These are phyloP conservation scores for Neodiprion pinetum DNA, from an alignment of 1,140 invertebrate genomes.

Conservation along the genomic window DNA sequence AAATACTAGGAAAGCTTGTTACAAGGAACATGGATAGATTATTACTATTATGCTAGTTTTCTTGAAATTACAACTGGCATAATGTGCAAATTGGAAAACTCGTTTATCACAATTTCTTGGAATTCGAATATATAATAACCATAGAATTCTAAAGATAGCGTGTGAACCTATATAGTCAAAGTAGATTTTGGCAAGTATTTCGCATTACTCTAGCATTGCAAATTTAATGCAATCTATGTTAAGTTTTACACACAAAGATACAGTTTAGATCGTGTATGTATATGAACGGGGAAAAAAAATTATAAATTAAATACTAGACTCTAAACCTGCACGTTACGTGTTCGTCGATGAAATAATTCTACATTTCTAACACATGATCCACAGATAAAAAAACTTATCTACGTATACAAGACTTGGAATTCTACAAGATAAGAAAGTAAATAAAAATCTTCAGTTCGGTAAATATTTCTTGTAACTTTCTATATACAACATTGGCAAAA, in stretches of 20 bases:
- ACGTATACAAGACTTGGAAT: too few species aligned
- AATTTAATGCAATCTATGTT: not conserved
- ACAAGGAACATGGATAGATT: constrained; percentile 13
- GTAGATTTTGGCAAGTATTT: not conserved
- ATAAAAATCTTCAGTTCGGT: too few species aligned
- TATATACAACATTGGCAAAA: too few species aligned
- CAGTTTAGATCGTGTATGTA: not conserved
- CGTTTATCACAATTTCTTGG: constrained; percentile 33
- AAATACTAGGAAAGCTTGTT: constrained; percentile 26
- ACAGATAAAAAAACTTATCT: too few species aligned
- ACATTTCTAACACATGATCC: too few species aligned
- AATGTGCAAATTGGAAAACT: constrained; percentile 12
- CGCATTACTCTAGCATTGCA: not conserved
- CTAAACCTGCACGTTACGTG: too few species aligned
- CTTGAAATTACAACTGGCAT: constrained; percentile 30
- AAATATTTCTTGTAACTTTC: too few species aligned
- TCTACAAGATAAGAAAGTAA: too few species aligned
- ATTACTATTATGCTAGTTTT: constrained; percentile 3
- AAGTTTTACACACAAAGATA: not conserved
- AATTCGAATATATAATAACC: constrained; percentile 27
- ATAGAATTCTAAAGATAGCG: constrained; percentile 19
- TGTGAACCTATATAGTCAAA: not conserved
- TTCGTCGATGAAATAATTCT: too few species aligned
- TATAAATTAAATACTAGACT: too few species aligned
- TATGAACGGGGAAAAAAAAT: too few species aligned